A percentile compares a stretch with the other conserved stretches of the same genome.
These are phyloP conservation scores for Eupithecia subumbrata DNA, from an alignment of 2,888 invertebrate species.

Conservation along the genomic window DNA sequence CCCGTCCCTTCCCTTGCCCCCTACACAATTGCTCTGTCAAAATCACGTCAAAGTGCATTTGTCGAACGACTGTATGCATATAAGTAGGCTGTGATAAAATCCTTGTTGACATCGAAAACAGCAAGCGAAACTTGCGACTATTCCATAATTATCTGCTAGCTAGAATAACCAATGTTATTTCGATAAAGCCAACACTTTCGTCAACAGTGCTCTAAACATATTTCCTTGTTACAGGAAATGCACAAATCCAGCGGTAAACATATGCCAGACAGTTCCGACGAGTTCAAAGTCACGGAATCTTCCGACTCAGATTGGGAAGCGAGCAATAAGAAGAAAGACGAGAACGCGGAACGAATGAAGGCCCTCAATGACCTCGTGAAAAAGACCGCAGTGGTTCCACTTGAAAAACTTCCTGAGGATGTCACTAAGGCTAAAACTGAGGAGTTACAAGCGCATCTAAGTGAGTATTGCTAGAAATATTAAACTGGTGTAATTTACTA, in stretches of 20 bases:
- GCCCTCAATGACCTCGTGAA: slow-evolving; percentile 65
- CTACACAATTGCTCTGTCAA: no score
- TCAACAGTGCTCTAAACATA: not conserved
- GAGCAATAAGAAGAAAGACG: slow-evolving; percentile 65
- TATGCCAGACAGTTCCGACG: slow-evolving; percentile 81
- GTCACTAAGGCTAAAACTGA: slow-evolving; percentile 71
- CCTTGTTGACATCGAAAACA: no score
- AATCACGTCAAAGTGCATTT: no score
- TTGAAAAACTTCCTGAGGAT: slow-evolving; percentile 73
- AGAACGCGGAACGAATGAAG: slow-evolving; percentile 61
- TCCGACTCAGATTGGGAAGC: slow-evolving; percentile 61
- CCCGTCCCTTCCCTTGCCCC: no score
- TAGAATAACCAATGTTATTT: no score
- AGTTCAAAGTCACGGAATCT: slow-evolving; percentile 73
- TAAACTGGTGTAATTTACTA: no score
- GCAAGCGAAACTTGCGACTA: no score
- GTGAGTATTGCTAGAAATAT: slow-evolving; percentile 38
- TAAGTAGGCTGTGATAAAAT: no score
- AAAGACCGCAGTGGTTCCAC: slow-evolving; percentile 74
- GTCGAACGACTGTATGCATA: no score
- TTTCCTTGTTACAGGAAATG: slow-evolving; percentile 67
- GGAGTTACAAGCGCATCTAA: slow-evolving; percentile 66
- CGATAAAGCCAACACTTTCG: not conserved
- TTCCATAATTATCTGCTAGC: no score
- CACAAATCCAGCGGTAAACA: slow-evolving; percentile 82